phyloP scores from a whole-genome alignment of 2,113 vertebrate species.

The Psophia crepitans region DNA sequence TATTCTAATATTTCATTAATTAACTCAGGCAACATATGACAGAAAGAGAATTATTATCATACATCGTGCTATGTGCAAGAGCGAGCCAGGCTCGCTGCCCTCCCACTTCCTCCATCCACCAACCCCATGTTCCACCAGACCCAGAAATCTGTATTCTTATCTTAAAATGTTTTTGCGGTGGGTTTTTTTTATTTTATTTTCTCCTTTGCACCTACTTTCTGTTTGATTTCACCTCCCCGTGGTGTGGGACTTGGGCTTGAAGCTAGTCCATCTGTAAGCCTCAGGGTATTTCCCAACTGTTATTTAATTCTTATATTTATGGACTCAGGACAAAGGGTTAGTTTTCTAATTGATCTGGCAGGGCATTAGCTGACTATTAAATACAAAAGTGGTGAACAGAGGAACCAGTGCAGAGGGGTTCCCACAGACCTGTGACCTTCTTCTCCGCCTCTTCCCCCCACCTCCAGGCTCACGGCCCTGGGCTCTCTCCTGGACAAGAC shows the following conservation, averaged over 20 bases:
- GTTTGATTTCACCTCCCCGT: no score
- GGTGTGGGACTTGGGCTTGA: background rate
- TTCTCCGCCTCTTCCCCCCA: background rate
- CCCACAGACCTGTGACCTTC: background rate
- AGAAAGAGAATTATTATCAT: rapidly evolving
- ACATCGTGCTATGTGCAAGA: no score
- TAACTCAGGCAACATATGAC: background rate
- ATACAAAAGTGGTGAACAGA: background rate
- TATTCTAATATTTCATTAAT: background rate
- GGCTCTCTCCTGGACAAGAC: background rate
- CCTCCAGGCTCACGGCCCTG: rapidly evolving
- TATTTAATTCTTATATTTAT: background rate
- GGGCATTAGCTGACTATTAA: background rate
- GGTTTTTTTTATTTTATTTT: no score
- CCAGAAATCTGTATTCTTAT: no score
- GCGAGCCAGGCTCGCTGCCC: rapidly evolving
- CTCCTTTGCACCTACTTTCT: no score
- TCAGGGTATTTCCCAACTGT: background rate
- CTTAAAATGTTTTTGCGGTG: no score
- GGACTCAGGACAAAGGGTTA: background rate
- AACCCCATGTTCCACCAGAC: rapidly evolving
- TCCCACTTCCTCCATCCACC: background rate
- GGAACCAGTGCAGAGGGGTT: rapidly evolving
- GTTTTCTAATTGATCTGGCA: background rate
- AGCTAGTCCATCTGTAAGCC: background rate